Percentiles rank a stretch among this genome's conserved stretches.
These are phyloP conservation scores for Latrodectus geometricus DNA, from an alignment of 1,140 invertebrate species.

Conservation along the genomic window DNA sequence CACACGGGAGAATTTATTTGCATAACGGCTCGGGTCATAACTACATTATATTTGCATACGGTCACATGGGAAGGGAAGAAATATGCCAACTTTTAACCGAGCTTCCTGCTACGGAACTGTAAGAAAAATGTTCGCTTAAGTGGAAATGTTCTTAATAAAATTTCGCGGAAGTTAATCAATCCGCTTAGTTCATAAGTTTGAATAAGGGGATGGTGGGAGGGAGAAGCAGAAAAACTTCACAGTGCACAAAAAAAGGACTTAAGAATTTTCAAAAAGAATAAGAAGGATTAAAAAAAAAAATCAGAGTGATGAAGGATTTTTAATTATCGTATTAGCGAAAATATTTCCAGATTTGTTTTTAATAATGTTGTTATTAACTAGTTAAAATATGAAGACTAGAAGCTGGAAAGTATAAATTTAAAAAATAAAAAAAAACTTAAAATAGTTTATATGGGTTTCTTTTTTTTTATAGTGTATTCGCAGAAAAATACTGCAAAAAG, in stretches of 20 bases:
- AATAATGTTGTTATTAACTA: constrained; percentile 14
- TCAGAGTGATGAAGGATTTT: constrained; percentile 24
- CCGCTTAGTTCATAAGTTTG: not conserved
- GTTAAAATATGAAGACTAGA: not conserved
- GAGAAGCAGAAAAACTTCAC: not conserved
- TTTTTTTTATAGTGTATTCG: not conserved
- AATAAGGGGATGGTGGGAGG: not conserved
- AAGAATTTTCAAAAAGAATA: not conserved
- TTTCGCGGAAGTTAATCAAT: constrained; percentile 5
- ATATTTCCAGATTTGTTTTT: constrained; percentile 37
- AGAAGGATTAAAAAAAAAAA: constrained; percentile 5
- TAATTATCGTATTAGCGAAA: constrained; percentile 32
- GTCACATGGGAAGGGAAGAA: not conserved
- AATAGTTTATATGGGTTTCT: not conserved
- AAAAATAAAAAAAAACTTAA: not conserved
- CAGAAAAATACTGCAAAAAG: not conserved
- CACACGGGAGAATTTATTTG: not conserved
- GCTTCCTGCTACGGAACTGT: not conserved
- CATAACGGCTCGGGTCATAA: not conserved
- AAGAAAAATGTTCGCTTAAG: not conserved
- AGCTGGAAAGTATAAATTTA: too few relatives aligned
- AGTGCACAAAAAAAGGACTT: not conserved
- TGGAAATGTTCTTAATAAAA: constrained; percentile 18
- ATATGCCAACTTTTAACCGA: not conserved
- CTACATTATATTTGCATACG: not conserved